A percentile compares a stretch with the other conserved stretches of the same genome.
Conservation (phyloP, 2,888 invertebrate species). For the Stomorhina lunata region DNA sequence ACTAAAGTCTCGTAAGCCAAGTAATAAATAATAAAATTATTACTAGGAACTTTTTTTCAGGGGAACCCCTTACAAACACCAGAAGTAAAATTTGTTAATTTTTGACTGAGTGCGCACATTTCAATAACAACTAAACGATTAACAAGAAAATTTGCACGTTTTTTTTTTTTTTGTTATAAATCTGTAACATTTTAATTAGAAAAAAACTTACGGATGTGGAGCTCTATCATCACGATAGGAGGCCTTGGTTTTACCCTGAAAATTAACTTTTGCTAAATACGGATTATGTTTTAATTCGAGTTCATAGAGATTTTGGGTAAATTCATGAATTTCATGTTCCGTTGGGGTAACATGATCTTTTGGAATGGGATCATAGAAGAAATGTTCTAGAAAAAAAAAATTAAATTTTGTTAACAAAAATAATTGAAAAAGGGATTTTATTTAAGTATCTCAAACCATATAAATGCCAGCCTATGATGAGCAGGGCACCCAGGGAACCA, state of each 20-base stretch:
- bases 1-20: too few relatives aligned
- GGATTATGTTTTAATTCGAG: conserved; percentile 71
- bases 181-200: background rate
- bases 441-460: conserved; percentile 70
- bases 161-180: background rate
- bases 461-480: conserved; percentile 74
- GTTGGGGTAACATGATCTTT: conserved; percentile 52
- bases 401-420: background rate
- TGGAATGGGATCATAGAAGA: conserved; percentile 47
- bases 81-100: conserved; percentile 27
- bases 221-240: conserved; percentile 73
- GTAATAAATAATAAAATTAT: too few relatives aligned
- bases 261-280: conserved; percentile 71
- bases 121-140: background rate
- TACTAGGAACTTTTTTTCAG: background rate
- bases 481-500: conserved; percentile 70
- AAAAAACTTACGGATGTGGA: conserved; percentile 70
- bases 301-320: conserved; percentile 70
- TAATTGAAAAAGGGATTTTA: background rate
- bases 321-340: conserved; percentile 66
- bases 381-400: conserved; percentile 70
- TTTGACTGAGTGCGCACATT: background rate
- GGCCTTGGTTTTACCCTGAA: conserved; percentile 73
- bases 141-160: background rate
- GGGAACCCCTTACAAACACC: conserved; percentile 5